Base-by-base conservation (phyloP, 2,797 vertebrate genomes). In the Chelmon rostratus region DNA sequence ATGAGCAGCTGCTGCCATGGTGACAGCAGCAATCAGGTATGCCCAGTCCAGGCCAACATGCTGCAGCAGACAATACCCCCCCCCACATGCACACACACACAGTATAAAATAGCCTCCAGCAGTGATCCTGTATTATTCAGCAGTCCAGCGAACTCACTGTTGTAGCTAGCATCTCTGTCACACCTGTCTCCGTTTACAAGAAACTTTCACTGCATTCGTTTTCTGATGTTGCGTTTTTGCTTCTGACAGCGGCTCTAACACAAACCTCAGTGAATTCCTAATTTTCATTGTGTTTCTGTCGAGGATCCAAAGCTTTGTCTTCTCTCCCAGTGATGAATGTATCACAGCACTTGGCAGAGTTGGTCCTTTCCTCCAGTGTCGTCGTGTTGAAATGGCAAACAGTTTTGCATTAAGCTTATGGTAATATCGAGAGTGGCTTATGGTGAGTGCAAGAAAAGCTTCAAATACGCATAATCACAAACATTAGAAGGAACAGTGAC, bases 1-100 rank as follows among this genome's bases (percentile, higher is more conserved):
- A 56, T 59, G 67, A 85, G 88, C 85, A 78, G 76, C 85, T 83
- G 89, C 90, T 92, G 84, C 90, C 90, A 93, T 93, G 90, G 92
- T 66, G 86, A 91, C 86, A 57, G 84, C 76, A 78, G 84, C 86
- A 86, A 87, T 91, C 91, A 92, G 84, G 90, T 90, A 81, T 90
- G 85, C 78, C 83, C 77, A 74, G 83, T 79, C 71, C 64, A 83
- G 69, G 75, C 68, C 66, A 53, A 19, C 19, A 35, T 23, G 42
- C 69, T 84, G 73, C 86, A 71, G 83, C 83, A 88, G 81, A 88
- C 84, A 87, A 66, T 83, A 83, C 73, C 61, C 77, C 66, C 78
- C 57, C 70, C 46, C 42, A 57, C 64, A 74, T 38, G 57, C 69
- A 49, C 68, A 40, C 73, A 12, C 87, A 62, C 33, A 68, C 11